phyloP scores from a whole-genome alignment of 2,113 vertebrate genomes.

The Bubo scandiacus region DNA sequence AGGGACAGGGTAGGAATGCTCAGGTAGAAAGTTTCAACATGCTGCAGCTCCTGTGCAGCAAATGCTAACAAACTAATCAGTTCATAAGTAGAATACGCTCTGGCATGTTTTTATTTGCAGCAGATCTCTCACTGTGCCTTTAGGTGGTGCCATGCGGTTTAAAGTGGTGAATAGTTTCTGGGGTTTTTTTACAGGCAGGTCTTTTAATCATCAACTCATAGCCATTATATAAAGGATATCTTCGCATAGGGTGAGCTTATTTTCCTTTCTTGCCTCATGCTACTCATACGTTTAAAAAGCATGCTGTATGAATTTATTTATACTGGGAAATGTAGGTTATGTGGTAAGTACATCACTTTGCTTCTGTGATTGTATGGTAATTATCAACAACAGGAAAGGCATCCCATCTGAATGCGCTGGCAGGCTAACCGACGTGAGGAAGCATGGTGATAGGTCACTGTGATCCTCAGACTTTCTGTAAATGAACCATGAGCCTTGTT shows the following conservation, averaged over 20 bases:
- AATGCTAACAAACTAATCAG: neutral
- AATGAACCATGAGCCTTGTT: neutral
- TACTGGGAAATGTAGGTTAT: neutral
- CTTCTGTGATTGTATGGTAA: neutral
- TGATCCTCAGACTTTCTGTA: neutral
- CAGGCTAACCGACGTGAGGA: neutral
- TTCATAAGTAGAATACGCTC: neutral
- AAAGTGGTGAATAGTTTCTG: neutral
- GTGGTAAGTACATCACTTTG: neutral
- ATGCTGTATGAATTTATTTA: neutral
- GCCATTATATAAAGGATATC: neutral
- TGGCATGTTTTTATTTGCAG: neutral
- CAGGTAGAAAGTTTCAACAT: neutral
- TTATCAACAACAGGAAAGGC: neutral
- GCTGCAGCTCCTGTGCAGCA: neutral
- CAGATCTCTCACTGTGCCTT: neutral
- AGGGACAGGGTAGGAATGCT: neutral
- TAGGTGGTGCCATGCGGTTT: slow-evolving; percentile 35
- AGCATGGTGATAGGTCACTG: neutral
- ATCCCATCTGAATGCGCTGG: neutral
- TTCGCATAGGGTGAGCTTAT: neutral
- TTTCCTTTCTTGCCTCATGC: neutral
- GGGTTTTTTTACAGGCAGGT: neutral
- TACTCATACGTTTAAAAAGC: neutral
- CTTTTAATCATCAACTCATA: neutral